These are phyloP conservation scores for Apodemus speciosus DNA, from an alignment of 2,113 vertebrate species.

Conservation along the genomic window DNA sequence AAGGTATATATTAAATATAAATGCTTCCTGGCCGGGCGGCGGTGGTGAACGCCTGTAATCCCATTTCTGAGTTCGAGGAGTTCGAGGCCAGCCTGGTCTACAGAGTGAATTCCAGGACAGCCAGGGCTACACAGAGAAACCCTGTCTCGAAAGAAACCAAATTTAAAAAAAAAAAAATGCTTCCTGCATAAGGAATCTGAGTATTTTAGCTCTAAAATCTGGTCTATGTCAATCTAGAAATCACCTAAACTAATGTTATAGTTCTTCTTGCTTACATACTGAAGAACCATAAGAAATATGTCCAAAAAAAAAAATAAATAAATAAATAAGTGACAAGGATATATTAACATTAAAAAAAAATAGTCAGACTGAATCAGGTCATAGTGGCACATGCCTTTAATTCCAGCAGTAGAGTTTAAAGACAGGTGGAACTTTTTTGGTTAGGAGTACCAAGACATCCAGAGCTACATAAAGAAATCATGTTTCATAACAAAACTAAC, in stretches of 20 bases:
- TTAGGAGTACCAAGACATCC: not conserved
- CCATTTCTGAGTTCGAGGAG: too few relatives aligned
- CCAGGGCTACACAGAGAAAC: too few relatives aligned
- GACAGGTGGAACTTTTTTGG: not conserved
- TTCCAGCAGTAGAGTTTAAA: not conserved
- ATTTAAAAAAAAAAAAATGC: too few relatives aligned
- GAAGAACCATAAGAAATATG: not conserved
- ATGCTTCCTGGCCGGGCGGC: not conserved
- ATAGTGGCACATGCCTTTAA: not conserved
- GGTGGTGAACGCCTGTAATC: too few relatives aligned
- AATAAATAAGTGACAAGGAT: not conserved
- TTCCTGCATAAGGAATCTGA: not conserved
- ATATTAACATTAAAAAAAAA: not conserved
- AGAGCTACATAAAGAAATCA: not conserved
- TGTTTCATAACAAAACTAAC: not conserved
- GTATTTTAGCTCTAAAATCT: not conserved
- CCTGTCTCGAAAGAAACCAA: too few relatives aligned
- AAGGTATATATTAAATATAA: slow-evolving; percentile 3
- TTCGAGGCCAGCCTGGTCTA: too few relatives aligned
- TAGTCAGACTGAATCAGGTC: not conserved
- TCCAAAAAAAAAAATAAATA: not conserved
- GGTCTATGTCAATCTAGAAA: not conserved
- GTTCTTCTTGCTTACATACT: not conserved
- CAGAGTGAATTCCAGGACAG: too few relatives aligned
- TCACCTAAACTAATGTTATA: not conserved